A percentile compares a stretch with the other conserved stretches of the same genome.
Evolutionary conservation across 2,113 vertebrate genomes (phyloP).

Genomic region (Gadus macrocephalus): DNA sequence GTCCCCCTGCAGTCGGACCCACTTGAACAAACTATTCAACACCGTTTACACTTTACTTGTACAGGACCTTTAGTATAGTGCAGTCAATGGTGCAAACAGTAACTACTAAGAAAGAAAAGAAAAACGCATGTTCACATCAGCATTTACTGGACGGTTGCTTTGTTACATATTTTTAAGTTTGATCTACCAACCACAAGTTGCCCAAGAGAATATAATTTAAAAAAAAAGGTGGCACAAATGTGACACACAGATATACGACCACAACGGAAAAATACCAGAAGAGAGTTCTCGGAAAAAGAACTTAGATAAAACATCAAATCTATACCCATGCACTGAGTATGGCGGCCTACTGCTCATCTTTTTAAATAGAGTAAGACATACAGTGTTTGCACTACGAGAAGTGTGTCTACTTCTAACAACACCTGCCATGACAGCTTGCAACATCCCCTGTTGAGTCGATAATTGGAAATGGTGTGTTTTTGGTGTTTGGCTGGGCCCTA

Average conservation of each 20-base stretch:
- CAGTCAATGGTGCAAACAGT: constrained; percentile 35
- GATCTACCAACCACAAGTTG: constrained; percentile 60
- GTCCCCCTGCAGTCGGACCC: constrained; percentile 25
- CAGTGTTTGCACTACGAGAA: constrained; percentile 59
- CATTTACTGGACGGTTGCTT: constrained; percentile 47
- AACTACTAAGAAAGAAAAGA: constrained; percentile 12
- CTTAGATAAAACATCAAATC: constrained; percentile 78
- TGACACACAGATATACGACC: constrained; percentile 52
- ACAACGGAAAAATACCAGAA: constrained; percentile 51
- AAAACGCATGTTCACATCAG: constrained; percentile 35
- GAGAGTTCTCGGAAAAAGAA: constrained; percentile 63
- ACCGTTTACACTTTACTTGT: constrained; percentile 49
- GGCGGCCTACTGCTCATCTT: constrained; percentile 90
- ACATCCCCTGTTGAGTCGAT: constrained; percentile 34
- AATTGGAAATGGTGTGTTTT: constrained; percentile 27
- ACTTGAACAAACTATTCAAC: constrained; percentile 41
- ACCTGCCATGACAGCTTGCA: constrained; percentile 45
- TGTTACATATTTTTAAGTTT: constrained; percentile 42
- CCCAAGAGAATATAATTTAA: constrained; percentile 14
- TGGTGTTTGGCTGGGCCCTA: constrained; percentile 12
- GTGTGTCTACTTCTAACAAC: constrained; percentile 66
- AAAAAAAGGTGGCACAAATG: constrained; percentile 61
- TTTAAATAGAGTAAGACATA: constrained; percentile 77
- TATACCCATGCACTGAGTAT: constrained; percentile 89
- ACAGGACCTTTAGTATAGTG: constrained; percentile 18